These are phyloP conservation scores for Panagrolaimus sp. DNA, from an alignment of 1,140 invertebrate species.

Conservation along the genomic window DNA sequence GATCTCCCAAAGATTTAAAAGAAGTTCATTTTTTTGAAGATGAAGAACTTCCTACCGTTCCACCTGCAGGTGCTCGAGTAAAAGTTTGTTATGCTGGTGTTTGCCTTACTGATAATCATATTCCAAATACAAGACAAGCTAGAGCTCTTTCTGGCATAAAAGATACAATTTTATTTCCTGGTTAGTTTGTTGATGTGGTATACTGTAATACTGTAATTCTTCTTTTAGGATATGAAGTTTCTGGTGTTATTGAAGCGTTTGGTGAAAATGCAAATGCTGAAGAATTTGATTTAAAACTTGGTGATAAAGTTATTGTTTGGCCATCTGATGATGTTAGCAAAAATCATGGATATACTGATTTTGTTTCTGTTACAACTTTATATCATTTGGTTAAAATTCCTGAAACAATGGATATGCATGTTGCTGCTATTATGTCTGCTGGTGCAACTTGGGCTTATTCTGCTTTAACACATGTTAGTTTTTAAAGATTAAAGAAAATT, in stretches of 20 bases:
- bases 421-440: slow-evolving; percentile 79
- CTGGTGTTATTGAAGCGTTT: slow-evolving; percentile 58
- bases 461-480: slow-evolving; percentile 51
- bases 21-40: slow-evolving; percentile 62
- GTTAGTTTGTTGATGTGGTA: slow-evolving; percentile 21
- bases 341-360: slow-evolving; percentile 72
- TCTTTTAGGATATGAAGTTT: slow-evolving; percentile 58
- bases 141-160: slow-evolving; percentile 56
- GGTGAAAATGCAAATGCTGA: slow-evolving; percentile 47
- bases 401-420: slow-evolving; percentile 71
- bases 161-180: slow-evolving; percentile 56
- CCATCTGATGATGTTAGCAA: slow-evolving; percentile 58
- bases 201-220: neutral
- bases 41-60: slow-evolving; percentile 77
- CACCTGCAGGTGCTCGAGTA: slow-evolving; percentile 72
- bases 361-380: slow-evolving; percentile 74
- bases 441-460: slow-evolving; percentile 75
- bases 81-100: slow-evolving; percentile 61
- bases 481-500: slow-evolving; percentile 7
- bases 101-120: slow-evolving; percentile 54
- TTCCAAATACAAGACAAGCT: slow-evolving; percentile 57
- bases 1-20: slow-evolving; percentile 57
- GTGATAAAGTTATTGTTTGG: slow-evolving; percentile 59
- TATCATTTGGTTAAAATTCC: slow-evolving; percentile 76
- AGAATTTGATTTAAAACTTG: slow-evolving; percentile 50